Conservation (phyloP, 2,113 vertebrate species). For the Perca schrenkii region DNA sequence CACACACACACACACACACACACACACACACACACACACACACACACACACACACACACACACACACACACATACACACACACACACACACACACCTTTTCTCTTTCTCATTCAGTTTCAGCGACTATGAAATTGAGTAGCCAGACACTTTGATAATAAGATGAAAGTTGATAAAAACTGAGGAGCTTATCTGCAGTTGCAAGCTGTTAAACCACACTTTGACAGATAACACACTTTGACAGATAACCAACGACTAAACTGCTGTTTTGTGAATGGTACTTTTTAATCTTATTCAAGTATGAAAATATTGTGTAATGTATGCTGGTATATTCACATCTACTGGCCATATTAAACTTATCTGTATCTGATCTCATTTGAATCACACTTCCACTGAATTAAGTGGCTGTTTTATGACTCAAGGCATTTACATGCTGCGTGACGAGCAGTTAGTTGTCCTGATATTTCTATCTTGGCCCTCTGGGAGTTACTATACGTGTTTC, state of each 20-base stretch:
- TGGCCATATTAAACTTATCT: neutral
- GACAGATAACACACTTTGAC: neutral
- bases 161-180: neutral
- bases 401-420: neutral
- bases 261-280: neutral
- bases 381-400: neutral
- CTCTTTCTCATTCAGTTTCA: neutral
- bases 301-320: neutral
- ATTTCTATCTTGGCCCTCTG: neutral
- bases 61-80: neutral
- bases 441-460: neutral
- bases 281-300: neutral
- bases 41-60: neutral
- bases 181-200: conserved; percentile 11
- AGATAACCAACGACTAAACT: neutral
- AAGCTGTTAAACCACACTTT: conserved; percentile 1
- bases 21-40: too few species aligned
- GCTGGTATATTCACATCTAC: neutral
- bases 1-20: too few species aligned
- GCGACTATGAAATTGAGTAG: neutral
- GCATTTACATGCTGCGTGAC: neutral
- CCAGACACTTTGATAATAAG: neutral
- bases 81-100: neutral
- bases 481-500: neutral
- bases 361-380: neutral